Base-by-base conservation (phyloP, 2,797 vertebrate species). In the Melanotaenia trifasciata region DNA sequence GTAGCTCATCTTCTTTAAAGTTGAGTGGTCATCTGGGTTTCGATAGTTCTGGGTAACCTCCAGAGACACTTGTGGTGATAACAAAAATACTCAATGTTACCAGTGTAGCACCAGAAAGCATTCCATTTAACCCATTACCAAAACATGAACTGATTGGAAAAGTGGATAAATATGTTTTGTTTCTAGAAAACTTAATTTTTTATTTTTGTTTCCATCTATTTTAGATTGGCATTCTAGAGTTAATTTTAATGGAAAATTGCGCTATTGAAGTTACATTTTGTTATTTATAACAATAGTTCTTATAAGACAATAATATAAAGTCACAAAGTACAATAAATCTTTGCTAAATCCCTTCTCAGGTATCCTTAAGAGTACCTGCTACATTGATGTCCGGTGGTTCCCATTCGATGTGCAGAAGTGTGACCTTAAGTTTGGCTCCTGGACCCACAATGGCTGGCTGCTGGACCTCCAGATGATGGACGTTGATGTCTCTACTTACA, bases 331-430 rank as follows among this genome's bases (percentile, higher is more conserved):
- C 22, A 43, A 18, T 14, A 53, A 28, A 16, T 35, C 28, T 12
- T 8, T 20, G 12, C 35, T 4, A 32, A n/a, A 45, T 30, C 0
- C 64, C 3, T 70, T 62, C 53, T 10, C 64, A 95, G 95, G 95
- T 30, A 95, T 96, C 58, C 83, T 96, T 57, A 96, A 96, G 84
- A 97, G 96, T 58, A 97, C 96, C 0, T 97, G 97, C 80, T 97
- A 97, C 77, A 97, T 98, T n/a, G 96, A 98, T 47, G 96, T 97
- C 2, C 95, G 95, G 67, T 98, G 97, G 97, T 98, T 97, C 88
- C 97, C 97, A 2, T 98, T 98, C 56, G 96, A 97, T 61, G 95
- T 98, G 57, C 97, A 98, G 89, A 97, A 96, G 83, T 98, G 97
- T 64, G 91, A 97, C 86, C 92, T 98, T 78, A 98, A 98, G 89